Conservation (phyloP, 2,113 vertebrate species). For the Haemorhous mexicanus region DNA sequence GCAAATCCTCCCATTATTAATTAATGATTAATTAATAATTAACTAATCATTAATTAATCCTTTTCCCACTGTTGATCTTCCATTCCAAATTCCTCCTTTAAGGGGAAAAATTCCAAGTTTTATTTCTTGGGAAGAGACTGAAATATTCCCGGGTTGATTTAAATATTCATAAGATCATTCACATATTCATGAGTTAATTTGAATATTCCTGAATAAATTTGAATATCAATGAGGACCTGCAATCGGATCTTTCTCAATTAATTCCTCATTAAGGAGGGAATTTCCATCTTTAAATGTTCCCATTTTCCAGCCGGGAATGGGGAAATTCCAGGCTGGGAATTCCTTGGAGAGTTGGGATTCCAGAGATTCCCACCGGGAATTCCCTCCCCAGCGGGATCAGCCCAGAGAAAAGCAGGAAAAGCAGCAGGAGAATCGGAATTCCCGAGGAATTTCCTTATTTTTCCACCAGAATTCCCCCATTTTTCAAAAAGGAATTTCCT, state of each 20-base stretch:
- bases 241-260: background rate
- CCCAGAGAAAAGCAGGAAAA: background rate
- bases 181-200: rapidly evolving
- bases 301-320: background rate
- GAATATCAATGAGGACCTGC: rapidly evolving
- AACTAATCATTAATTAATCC: background rate
- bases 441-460: rapidly evolving
- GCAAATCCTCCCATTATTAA: rapidly evolving
- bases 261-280: background rate
- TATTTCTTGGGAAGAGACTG: rapidly evolving
- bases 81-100: too few species aligned
- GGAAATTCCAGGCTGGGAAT: background rate
- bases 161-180: rapidly evolving
- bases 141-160: rapidly evolving
- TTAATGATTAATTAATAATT: background rate
- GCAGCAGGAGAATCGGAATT: background rate
- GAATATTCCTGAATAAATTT: rapidly evolving
- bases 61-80: background rate
- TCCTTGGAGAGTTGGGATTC: background rate
- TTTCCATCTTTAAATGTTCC: background rate
- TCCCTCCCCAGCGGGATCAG: rapidly evolving
- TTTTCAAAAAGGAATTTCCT: background rate
- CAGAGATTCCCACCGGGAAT: background rate
- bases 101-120: background rate
- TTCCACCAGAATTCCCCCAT: rapidly evolving